Conservation (phyloP, 2,113 vertebrate genomes). For the Paradoxurus hermaphroditus region DNA sequence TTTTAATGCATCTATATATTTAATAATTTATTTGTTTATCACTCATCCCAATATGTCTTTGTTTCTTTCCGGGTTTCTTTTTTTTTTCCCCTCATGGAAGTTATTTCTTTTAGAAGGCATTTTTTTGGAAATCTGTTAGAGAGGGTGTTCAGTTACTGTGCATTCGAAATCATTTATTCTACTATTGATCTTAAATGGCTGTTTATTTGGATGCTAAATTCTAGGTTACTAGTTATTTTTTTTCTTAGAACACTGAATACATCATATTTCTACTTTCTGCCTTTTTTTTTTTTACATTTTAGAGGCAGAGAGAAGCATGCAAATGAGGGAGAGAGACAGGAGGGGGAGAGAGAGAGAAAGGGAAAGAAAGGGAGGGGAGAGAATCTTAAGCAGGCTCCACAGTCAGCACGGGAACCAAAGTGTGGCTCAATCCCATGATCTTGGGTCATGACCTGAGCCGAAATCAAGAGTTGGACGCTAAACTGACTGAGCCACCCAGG, state of each 20-base stretch:
- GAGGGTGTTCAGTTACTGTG: neutral
- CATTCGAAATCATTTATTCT: neutral
- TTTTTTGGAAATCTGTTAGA: neutral
- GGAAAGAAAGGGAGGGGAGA: too few species aligned
- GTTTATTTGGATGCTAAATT: neutral
- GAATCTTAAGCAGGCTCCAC: too few species aligned
- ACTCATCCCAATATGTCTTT: neutral
- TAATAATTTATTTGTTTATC: neutral
- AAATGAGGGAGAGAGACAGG: too few species aligned
- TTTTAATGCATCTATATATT: neutral
- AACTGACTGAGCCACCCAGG: too few species aligned
- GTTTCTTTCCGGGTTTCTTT: neutral
- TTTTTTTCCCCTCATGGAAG: neutral
- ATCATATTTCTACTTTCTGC: neutral
- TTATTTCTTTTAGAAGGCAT: neutral
- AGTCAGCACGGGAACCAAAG: too few species aligned
- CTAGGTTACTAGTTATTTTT: neutral
- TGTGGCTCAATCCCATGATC: too few species aligned
- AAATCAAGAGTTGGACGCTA: too few species aligned
- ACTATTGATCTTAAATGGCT: neutral
- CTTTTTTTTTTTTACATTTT: neutral
- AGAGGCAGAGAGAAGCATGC: too few species aligned
- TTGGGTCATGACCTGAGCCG: too few species aligned
- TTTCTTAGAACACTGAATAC: neutral
- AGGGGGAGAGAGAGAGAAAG: too few species aligned